Evolutionary conservation across 2,113 vertebrate genomes (phyloP).

Genomic region (Tragulus kanchil): DNA sequence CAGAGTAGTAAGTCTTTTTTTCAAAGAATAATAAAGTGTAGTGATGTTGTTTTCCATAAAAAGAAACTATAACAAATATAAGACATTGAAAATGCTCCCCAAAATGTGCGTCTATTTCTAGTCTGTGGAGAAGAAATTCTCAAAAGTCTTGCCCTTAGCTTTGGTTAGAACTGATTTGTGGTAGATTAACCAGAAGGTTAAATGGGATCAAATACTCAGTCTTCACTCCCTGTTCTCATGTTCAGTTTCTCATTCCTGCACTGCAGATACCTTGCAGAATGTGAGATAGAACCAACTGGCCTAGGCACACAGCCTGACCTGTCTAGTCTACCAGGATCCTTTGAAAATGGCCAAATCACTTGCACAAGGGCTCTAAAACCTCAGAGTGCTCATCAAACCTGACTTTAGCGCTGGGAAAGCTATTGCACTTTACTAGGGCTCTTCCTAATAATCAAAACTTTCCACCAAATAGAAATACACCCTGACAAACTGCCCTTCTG

Average conservation of each 20-base stretch:
- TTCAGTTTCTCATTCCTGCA: not conserved
- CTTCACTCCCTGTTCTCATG: not conserved
- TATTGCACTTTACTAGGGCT: not conserved
- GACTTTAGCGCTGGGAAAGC: not conserved
- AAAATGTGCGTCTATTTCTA: not conserved
- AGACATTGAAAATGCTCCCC: not conserved
- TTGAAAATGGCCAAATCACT: not conserved
- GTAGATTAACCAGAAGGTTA: constrained; percentile 51
- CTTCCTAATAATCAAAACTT: constrained; percentile 62
- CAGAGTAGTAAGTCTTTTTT: constrained; percentile 56
- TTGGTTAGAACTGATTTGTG: not conserved
- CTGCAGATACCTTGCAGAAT: not conserved
- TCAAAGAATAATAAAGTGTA: constrained; percentile 62
- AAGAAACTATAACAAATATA: constrained; percentile 45
- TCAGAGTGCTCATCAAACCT: not conserved
- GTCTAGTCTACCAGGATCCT: not conserved
- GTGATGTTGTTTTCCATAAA: constrained; percentile 41
- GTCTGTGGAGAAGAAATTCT: not conserved
- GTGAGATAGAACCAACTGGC: not conserved
- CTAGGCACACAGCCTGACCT: not conserved
- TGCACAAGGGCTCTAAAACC: not conserved
- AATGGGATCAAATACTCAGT: constrained; percentile 17
- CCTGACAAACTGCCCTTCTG: constrained; percentile 15
- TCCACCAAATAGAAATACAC: constrained; percentile 58
- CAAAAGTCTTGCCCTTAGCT: not conserved